These are phyloP conservation scores for Tetramorium bicarinatum DNA, from an alignment of 2,888 invertebrate species.

Conservation along the genomic window DNA sequence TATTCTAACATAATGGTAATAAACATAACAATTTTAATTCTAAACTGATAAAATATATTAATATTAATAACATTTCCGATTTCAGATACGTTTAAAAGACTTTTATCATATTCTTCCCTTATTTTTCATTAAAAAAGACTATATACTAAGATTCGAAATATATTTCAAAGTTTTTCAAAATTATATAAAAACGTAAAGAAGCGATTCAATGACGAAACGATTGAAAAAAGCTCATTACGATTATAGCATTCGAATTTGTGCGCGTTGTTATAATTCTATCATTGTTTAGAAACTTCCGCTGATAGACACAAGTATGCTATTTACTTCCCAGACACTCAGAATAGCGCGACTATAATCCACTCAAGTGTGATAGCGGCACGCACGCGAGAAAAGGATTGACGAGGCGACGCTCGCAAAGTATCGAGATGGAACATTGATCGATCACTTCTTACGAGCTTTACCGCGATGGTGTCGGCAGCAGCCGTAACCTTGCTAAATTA, in stretches of 20 bases:
- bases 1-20: background rate
- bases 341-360: slow-evolving; percentile 37
- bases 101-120: background rate
- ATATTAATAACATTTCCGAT: background rate
- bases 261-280: background rate
- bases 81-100: background rate
- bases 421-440: slow-evolving; percentile 54
- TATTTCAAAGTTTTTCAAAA: background rate
- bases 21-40: background rate
- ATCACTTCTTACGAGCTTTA: slow-evolving; percentile 60
- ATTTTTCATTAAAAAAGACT: background rate
- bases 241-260: background rate
- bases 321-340: slow-evolving; percentile 31
- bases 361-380: slow-evolving; percentile 30
- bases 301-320: background rate
- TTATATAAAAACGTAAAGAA: background rate
- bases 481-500: slow-evolving; percentile 72
- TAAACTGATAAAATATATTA: no score
- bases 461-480: slow-evolving; percentile 48
- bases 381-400: slow-evolving; percentile 40
- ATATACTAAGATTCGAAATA: background rate
- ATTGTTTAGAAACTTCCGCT: background rate
- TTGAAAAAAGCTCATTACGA: background rate
- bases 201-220: background rate
- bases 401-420: slow-evolving; percentile 23